A percentile compares a stretch with the other conserved stretches of the same genome.
These are phyloP conservation scores for Zaprionus bogoriensis DNA, from an alignment of 2,888 invertebrate species.

Conservation along the genomic window DNA sequence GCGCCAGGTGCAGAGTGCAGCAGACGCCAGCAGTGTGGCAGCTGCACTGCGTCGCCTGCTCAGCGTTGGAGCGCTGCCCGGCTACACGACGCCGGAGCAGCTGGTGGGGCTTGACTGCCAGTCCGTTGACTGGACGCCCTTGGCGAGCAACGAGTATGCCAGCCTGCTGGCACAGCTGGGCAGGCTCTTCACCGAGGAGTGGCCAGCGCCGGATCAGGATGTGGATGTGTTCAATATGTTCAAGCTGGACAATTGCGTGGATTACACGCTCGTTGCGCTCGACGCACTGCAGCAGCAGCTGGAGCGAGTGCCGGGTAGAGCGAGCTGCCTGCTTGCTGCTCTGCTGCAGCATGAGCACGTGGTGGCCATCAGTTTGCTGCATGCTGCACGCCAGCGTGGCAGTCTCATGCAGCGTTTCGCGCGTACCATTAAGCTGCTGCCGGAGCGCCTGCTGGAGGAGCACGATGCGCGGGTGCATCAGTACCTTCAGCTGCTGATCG, in stretches of 20 bases:
- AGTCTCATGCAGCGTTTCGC: conserved; percentile 48
- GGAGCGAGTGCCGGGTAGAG: conserved; percentile 37
- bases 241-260: conserved; percentile 76
- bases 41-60: conserved; percentile 74
- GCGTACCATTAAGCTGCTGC: conserved; percentile 60
- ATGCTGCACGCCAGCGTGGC: conserved; percentile 61
- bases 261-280: conserved; percentile 72
- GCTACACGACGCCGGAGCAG: conserved; percentile 86
- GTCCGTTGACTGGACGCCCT: conserved; percentile 74
- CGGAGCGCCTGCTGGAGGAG: conserved; percentile 56
- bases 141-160: conserved; percentile 84
- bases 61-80: conserved; percentile 79
- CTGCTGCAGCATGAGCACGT: conserved; percentile 71
- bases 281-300: conserved; percentile 58
- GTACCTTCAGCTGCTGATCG: conserved; percentile 86
- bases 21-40: conserved; percentile 79
- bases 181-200: conserved; percentile 84
- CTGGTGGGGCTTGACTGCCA: conserved; percentile 84
- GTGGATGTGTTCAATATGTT: conserved; percentile 68
- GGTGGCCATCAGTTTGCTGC: conserved; percentile 67
- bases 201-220: conserved; percentile 83
- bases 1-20: conserved; percentile 77
- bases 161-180: conserved; percentile 84
- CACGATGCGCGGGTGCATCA: conserved; percentile 83
- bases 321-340: conserved; percentile 51